phyloP scores from a whole-genome alignment of 2,113 vertebrate genomes.

The Macaca mulatta region DNA sequence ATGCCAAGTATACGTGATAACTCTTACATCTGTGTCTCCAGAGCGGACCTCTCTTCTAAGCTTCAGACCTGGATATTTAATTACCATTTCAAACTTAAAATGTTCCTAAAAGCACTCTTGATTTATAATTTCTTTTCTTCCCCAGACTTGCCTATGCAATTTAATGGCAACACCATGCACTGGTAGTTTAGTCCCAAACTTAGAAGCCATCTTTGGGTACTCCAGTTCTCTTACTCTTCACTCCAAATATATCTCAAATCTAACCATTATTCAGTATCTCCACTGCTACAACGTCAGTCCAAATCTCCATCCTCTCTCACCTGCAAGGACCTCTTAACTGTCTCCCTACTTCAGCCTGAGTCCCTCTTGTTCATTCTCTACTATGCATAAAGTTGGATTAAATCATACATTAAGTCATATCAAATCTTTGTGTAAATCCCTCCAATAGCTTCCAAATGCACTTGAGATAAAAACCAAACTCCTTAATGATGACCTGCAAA shows the following conservation, averaged over 20 bases:
- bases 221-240: conserved; percentile 2
- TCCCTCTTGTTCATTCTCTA: neutral
- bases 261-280: neutral
- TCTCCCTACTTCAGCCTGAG: neutral
- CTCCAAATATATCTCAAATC: neutral
- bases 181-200: neutral
- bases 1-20: neutral
- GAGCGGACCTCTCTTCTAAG: neutral
- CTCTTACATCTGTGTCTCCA: neutral
- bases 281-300: neutral
- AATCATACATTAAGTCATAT: neutral
- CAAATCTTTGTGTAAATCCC: neutral
- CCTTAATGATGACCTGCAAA: neutral
- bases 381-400: neutral
- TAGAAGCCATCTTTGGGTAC: neutral
- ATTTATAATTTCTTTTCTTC: neutral
- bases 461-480: neutral
- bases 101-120: neutral
- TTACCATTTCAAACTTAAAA: neutral
- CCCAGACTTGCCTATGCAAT: neutral
- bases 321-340: neutral
- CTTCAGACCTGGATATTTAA: neutral
- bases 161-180: neutral
- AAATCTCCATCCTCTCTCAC: neutral
- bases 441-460: neutral